phyloP scores from a whole-genome alignment of 1,140 invertebrate species.

The Drosophila insularis region DNA sequence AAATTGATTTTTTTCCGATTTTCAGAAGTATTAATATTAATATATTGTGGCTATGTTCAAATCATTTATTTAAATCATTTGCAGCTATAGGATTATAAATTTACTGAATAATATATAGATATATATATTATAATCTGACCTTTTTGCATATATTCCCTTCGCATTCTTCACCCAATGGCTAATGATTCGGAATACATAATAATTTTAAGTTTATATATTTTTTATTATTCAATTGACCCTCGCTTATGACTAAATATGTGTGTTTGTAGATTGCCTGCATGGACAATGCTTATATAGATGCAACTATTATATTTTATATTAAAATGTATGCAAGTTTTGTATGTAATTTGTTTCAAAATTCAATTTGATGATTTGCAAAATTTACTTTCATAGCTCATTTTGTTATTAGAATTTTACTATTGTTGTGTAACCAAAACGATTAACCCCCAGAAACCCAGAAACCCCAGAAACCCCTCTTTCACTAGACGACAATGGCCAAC shows the following conservation, averaged over 20 bases:
- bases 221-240: background rate
- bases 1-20: no score
- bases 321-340: conserved; percentile 40
- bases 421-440: conserved; percentile 15
- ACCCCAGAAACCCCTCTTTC: no score
- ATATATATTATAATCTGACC: no score
- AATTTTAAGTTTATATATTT: no score
- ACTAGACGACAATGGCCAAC: background rate
- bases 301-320: background rate
- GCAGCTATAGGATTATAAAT: no score
- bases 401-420: conserved; percentile 7
- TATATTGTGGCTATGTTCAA: no score
- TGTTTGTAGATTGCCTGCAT: background rate
- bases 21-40: no score
- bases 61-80: no score
- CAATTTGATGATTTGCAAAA: conserved; percentile 67
- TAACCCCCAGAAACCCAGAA: conserved; percentile 29
- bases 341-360: conserved; percentile 72
- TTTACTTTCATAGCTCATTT: conserved; percentile 40
- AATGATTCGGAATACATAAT: no score
- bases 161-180: no score
- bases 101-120: no score
- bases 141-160: no score
- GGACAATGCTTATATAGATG: conserved; percentile 1
- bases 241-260: background rate